These are phyloP conservation scores for Discoglossus pictus DNA, from an alignment of 2,797 vertebrate genomes.

Conservation along the genomic window DNA sequence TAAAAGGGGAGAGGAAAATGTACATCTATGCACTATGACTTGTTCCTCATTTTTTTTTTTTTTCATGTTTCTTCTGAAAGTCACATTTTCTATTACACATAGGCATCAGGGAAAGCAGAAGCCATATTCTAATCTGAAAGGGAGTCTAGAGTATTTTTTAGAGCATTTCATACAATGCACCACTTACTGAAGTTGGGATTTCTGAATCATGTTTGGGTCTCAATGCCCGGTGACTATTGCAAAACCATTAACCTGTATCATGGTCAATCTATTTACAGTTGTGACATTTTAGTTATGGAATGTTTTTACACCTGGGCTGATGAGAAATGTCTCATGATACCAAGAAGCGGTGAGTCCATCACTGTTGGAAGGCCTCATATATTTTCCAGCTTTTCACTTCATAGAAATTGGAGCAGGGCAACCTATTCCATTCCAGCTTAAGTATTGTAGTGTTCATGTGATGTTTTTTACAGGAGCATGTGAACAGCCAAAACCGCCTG, in stretches of 20 bases:
- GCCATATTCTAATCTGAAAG: slow-evolving; percentile 39
- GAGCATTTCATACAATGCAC: not conserved
- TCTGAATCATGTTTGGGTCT: not conserved
- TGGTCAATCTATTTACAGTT: too few species aligned
- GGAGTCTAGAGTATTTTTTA: not conserved
- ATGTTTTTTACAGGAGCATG: slow-evolving; percentile 23
- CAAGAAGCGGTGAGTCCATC: not conserved
- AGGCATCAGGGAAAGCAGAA: slow-evolving; percentile 41
- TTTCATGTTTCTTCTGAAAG: not conserved
- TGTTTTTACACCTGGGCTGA: too few species aligned
- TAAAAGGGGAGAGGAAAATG: slow-evolving; percentile 32
- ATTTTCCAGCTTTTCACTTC: not conserved
- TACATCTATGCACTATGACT: slow-evolving; percentile 41
- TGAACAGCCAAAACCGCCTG: slow-evolving; percentile 34
- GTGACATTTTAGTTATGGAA: too few species aligned
- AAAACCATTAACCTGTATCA: too few species aligned
- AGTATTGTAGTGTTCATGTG: slow-evolving; percentile 18
- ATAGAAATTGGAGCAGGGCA: not conserved
- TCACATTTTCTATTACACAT: slow-evolving; percentile 14
- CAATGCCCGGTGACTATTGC: too few species aligned
- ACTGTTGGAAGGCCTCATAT: not conserved
- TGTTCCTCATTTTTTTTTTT: slow-evolving; percentile 16
- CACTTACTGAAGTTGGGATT: not conserved
- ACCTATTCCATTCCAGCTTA: slow-evolving; percentile 12
- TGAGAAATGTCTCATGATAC: too few species aligned